Conservation (phyloP, 2,888 invertebrate genomes). For the Oscheius sp. region DNA sequence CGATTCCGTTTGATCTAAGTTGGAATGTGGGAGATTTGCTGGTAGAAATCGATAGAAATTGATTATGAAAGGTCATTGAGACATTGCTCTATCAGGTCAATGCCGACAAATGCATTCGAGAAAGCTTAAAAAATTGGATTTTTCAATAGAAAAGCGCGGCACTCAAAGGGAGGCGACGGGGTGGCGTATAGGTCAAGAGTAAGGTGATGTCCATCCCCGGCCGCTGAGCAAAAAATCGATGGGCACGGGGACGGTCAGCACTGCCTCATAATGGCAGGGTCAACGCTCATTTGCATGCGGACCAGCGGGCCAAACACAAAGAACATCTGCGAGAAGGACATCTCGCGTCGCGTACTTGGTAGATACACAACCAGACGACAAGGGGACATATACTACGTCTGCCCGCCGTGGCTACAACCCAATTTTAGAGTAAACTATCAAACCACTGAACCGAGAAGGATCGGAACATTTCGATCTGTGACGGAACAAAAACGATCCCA, state of each 20-base stretch:
- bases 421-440: too few relatives aligned
- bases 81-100: too few relatives aligned
- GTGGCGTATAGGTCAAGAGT: too few relatives aligned
- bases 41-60: slow-evolving; percentile 6
- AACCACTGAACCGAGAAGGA: too few relatives aligned
- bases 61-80: slow-evolving; percentile 7
- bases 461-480: too few relatives aligned
- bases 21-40: background rate
- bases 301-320: slow-evolving; percentile 28
- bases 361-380: background rate
- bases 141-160: too few relatives aligned
- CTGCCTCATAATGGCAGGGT: slow-evolving; percentile 35
- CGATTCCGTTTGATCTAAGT: background rate
- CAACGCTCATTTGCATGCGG: slow-evolving; percentile 36
- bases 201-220: background rate
- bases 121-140: too few relatives aligned
- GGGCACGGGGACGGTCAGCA: slow-evolving; percentile 22
- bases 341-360: background rate
- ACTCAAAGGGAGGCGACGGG: too few relatives aligned
- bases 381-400: too few relatives aligned
- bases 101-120: too few relatives aligned
- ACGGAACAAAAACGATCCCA: too few relatives aligned
- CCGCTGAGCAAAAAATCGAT: slow-evolving; percentile 23
- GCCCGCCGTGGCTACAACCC: background rate
- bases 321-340: slow-evolving; percentile 26